Evolutionary conservation across 2,797 vertebrate species (phyloP).

Genomic region (Odontamblyopus lacepedii): DNA sequence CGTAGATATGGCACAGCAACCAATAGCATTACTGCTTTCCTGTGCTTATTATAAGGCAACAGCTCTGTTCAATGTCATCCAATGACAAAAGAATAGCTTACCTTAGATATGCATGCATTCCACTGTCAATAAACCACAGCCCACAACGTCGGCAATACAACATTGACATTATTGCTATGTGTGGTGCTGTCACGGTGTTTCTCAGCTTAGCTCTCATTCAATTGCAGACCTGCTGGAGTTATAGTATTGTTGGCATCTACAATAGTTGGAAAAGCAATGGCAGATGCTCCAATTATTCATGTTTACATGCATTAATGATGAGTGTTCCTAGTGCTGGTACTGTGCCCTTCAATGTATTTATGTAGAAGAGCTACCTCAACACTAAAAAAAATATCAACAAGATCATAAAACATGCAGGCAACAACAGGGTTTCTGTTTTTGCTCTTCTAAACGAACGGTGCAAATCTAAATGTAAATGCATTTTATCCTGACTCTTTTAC

Average conservation of each 20-base stretch:
- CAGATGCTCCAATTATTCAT: slow-evolving; percentile 38
- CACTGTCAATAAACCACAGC: neutral
- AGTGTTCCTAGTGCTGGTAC: slow-evolving; percentile 22
- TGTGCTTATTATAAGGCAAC: slow-evolving; percentile 10
- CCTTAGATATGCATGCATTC: slow-evolving; percentile 5
- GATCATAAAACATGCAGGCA: neutral
- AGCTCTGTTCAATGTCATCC: slow-evolving; percentile 72
- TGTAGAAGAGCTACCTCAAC: neutral
- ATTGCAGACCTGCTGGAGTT: slow-evolving; percentile 4
- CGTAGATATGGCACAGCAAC: slow-evolving; percentile 25
- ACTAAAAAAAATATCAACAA: neutral
- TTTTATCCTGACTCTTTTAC: too few species aligned
- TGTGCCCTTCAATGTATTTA: slow-evolving; percentile 22
- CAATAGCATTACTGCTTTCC: slow-evolving; percentile 22
- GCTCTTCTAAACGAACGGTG: neutral
- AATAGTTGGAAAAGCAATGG: slow-evolving; percentile 18
- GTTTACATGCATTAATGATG: slow-evolving; percentile 64
- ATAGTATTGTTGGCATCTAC: neutral
- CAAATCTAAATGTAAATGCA: neutral
- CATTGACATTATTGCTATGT: neutral
- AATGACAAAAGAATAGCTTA: slow-evolving; percentile 59
- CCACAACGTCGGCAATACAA: slow-evolving; percentile 7
- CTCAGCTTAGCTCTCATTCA: neutral
- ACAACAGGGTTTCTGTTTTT: neutral
- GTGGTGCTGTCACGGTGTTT: neutral